Conservation (phyloP, 1,140 invertebrate species). For the Propsilocerus akamusi region DNA sequence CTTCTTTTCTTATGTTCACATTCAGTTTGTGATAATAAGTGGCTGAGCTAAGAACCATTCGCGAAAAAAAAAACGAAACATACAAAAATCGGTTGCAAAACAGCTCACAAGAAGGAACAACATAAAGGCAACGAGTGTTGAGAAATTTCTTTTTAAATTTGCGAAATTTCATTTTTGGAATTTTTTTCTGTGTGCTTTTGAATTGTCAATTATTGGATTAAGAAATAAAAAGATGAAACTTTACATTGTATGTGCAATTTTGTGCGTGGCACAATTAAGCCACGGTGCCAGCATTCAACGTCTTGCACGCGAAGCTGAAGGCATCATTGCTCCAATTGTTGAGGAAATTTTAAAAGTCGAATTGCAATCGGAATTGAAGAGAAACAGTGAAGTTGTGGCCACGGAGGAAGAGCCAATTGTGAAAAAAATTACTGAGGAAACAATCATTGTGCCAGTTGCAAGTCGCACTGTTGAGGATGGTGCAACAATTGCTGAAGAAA, state of each 20-base stretch:
- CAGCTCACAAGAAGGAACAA: no score
- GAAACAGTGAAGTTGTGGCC: not conserved
- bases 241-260: not conserved
- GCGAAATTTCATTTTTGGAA: no score
- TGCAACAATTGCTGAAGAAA: not conserved
- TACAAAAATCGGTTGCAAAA: no score
- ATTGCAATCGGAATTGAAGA: not conserved
- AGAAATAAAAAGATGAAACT: not conserved
- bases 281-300: not conserved
- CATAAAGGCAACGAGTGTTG: no score
- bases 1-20: conserved; percentile 1
- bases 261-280: not conserved
- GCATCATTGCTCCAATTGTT: not conserved
- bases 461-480: not conserved
- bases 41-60: not conserved
- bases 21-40: conserved; percentile 3
- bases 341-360: not conserved
- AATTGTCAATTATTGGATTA: not conserved
- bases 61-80: not conserved
- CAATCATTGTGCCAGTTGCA: not conserved
- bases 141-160: no score
- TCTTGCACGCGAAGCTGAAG: not conserved
- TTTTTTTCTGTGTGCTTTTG: not conserved
- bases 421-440: not conserved
- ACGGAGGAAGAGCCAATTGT: not conserved